Conservation (phyloP, 2,888 invertebrate genomes). For the Linnaemya tessellans region DNA sequence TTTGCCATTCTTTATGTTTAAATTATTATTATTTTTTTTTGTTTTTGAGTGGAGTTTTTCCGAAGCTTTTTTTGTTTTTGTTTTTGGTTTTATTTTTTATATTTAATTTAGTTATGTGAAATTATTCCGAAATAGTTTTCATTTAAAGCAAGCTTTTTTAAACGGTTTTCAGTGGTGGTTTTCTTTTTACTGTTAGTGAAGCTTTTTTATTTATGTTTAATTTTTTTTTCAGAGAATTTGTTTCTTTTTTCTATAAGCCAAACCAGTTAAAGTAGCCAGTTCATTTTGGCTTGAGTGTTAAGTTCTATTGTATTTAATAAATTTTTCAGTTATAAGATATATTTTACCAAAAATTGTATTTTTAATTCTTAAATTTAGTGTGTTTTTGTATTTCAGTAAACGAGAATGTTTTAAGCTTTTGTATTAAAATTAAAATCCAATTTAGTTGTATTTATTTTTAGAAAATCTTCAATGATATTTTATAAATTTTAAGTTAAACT, state of each 20-base stretch:
- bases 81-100: slow-evolving; percentile 51
- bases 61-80: slow-evolving; percentile 1
- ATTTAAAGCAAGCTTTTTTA: slow-evolving; percentile 62
- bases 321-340: slow-evolving; percentile 15
- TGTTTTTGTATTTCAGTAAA: slow-evolving; percentile 35
- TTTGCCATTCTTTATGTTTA: slow-evolving; percentile 37
- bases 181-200: slow-evolving; percentile 49
- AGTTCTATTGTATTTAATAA: neutral
- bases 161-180: slow-evolving; percentile 45
- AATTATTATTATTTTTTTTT: slow-evolving; percentile 27
- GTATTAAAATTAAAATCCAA: slow-evolving; percentile 24
- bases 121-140: slow-evolving; percentile 60
- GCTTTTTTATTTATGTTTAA: slow-evolving; percentile 17
- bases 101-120: slow-evolving; percentile 44
- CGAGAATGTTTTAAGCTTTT: slow-evolving; percentile 23
- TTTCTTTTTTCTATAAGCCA: slow-evolving; percentile 11
- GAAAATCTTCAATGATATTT: slow-evolving; percentile 45
- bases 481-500: slow-evolving; percentile 38
- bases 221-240: neutral
- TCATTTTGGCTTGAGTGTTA: neutral
- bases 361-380: slow-evolving; percentile 22
- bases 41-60: slow-evolving; percentile 24
- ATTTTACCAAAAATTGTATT: slow-evolving; percentile 28
- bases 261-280: neutral
- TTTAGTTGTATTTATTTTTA: slow-evolving; percentile 21